Evolutionary conservation across 2,113 vertebrate genomes (phyloP).

Genomic region (Pycnonotus jocosus): DNA sequence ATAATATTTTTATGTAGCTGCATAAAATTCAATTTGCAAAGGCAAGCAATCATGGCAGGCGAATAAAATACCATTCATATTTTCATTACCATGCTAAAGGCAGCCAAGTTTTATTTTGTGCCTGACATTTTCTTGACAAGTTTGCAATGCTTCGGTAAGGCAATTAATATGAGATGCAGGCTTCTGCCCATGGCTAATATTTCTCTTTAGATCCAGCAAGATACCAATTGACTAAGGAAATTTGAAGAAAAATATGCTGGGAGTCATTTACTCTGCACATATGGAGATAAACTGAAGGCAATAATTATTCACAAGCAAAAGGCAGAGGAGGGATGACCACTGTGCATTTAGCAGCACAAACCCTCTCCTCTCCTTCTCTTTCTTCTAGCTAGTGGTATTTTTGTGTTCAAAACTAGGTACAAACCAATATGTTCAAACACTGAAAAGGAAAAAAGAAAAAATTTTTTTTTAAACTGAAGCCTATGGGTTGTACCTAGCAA

Average conservation of each 20-base stretch:
- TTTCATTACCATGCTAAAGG: constrained; percentile 17
- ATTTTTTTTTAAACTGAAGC: neutral
- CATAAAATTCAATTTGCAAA: constrained; percentile 34
- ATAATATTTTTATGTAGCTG: constrained; percentile 7
- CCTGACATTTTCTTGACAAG: constrained; percentile 46
- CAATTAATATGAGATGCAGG: constrained; percentile 23
- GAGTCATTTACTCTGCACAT: neutral
- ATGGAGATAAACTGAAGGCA: constrained; percentile 40
- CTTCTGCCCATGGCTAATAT: constrained; percentile 2
- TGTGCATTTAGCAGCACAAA: neutral
- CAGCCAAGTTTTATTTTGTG: neutral
- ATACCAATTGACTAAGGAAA: neutral
- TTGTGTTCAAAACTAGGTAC: neutral
- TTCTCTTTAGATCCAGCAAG: constrained; percentile 23
- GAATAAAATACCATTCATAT: constrained; percentile 8
- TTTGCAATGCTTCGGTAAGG: constrained; percentile 41
- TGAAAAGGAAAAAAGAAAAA: neutral
- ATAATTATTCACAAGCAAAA: neutral
- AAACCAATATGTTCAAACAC: neutral
- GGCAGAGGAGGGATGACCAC: neutral
- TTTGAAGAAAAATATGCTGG: neutral
- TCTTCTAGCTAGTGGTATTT: neutral
- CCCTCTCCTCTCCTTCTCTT: neutral
- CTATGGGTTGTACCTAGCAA: constrained; percentile 10
- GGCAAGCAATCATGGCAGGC: constrained; percentile 5